Base-by-base conservation (phyloP, 2,888 invertebrate genomes). In the Alviniconcha strummeri region DNA sequence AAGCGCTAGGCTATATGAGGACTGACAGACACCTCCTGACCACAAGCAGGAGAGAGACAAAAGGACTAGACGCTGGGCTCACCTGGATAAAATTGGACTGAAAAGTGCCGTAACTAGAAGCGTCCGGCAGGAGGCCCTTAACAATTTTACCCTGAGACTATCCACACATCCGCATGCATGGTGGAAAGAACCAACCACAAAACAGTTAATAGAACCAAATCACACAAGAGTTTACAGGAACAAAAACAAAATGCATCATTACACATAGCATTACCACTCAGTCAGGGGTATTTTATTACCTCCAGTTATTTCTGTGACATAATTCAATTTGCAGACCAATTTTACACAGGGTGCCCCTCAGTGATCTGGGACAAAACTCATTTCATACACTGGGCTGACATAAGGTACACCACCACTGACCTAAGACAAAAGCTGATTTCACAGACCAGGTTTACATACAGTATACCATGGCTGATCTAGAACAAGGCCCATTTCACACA, bases 61-160 rank as follows among this genome's bases (percentile, higher is more conserved):
- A 79, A 71, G 11, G 17, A 64, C 15, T 6, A 64, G 69, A 52
- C 17, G 79, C 79, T 71, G 36, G 60, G 78, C 89, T 88, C 87
- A 89, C 89, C 89, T 89, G 89, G 78, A 86, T 84, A 80, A 87
- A 74, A 78, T 86, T 87, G 67, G 87, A 85, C 84, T 88, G 88
- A 88, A 89, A 89, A 75, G 89, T 89, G 84, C 89, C 89, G 84
- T 89, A 89, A 86, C 88, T 88, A 86, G 89, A 86, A 79, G 84
- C 80, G 78, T 88, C 88, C 83, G 87, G 88, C 75, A 88, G 85
- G 69, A 88, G 86, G 77, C 85, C 81, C 80, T 86, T 87, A 86
- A 87, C 85, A 82, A 85, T 88, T 88, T 88, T 88, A 85, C 87
- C 88, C 84, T 86, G 88, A 84, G 85, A 86, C 88, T 88, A 86